phyloP scores from a whole-genome alignment of 2,113 vertebrate species.

The Campylorhamphus procurvoides region DNA sequence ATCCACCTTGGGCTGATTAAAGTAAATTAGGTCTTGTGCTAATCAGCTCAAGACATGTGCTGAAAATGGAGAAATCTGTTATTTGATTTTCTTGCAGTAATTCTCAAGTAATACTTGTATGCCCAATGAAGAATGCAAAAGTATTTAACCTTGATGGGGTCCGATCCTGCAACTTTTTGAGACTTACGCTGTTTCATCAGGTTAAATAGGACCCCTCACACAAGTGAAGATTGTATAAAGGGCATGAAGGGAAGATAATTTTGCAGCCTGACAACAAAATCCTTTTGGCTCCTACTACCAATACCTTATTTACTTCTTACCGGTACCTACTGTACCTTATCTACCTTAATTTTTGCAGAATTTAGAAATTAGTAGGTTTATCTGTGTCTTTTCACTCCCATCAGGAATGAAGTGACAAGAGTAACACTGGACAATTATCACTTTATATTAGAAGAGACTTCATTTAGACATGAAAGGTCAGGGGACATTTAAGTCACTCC shows the following conservation, averaged over 20 bases:
- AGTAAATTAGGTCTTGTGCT: constrained; percentile 57
- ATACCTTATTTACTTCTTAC: background rate
- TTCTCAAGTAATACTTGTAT: background rate
- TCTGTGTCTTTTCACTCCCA: background rate
- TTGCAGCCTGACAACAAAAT: background rate
- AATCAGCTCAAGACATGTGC: constrained; percentile 46
- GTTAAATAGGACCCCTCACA: background rate
- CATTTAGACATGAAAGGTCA: constrained; percentile 32
- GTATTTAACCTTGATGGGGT: background rate
- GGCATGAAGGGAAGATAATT: background rate
- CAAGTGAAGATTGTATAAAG: background rate
- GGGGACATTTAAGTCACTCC: constrained; percentile 25
- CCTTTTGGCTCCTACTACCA: background rate
- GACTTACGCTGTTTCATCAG: background rate
- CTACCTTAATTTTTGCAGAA: background rate
- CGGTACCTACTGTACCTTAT: background rate
- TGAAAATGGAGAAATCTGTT: constrained; percentile 3
- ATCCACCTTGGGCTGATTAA: constrained; percentile 53
- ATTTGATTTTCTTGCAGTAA: constrained; percentile 35
- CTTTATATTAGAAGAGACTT: constrained; percentile 42
- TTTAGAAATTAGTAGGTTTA: background rate
- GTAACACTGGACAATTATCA: constrained; percentile 38
- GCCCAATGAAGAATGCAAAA: background rate
- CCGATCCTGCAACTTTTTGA: background rate
- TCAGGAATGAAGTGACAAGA: background rate